Conservation (phyloP, 2,113 vertebrate genomes). For the Neopipo cinnamomea region DNA sequence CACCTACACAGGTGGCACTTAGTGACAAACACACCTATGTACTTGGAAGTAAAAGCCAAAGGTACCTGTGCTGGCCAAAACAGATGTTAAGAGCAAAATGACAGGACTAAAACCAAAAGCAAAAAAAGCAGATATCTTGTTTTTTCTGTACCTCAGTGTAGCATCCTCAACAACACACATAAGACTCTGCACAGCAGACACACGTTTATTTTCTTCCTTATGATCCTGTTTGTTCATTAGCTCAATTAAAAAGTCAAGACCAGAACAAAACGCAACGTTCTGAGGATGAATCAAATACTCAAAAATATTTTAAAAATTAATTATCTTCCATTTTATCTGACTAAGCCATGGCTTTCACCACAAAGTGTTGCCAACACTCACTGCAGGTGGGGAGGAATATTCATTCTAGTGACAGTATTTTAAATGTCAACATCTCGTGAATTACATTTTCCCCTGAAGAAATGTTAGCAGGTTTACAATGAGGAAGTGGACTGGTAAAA, state of each 20-base stretch:
- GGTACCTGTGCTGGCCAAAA: background rate
- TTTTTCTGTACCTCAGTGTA: background rate
- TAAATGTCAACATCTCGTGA: background rate
- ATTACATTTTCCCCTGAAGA: background rate
- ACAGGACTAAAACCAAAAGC: background rate
- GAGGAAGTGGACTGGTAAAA: background rate
- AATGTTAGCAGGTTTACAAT: background rate
- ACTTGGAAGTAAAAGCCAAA: background rate
- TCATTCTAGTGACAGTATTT: background rate
- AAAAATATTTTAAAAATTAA: background rate
- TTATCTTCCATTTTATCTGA: background rate
- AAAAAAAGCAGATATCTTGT: background rate
- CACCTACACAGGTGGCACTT: background rate
- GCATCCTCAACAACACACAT: background rate
- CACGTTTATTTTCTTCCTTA: background rate
- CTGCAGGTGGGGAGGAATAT: background rate
- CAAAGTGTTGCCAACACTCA: background rate
- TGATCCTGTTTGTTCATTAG: background rate
- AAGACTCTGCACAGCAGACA: background rate
- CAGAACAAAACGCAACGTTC: background rate
- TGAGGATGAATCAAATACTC: background rate
- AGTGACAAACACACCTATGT: background rate
- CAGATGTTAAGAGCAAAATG: background rate
- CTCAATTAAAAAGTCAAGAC: background rate
- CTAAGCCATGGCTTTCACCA: background rate